These are phyloP conservation scores for Abrostola triplasia DNA, from an alignment of 2,888 invertebrate genomes.

Conservation along the genomic window DNA sequence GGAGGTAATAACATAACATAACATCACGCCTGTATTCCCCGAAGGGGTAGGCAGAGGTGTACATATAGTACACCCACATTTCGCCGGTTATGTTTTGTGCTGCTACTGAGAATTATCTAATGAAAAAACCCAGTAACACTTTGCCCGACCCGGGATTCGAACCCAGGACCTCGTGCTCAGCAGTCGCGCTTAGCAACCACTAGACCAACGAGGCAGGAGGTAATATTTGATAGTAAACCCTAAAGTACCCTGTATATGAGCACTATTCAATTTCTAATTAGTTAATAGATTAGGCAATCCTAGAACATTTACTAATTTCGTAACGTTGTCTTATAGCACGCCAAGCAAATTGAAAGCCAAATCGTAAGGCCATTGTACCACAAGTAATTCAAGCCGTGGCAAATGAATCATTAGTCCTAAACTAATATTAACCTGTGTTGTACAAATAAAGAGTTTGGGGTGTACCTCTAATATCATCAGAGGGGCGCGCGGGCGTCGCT, in stretches of 20 bases:
- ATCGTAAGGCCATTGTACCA: slow-evolving; percentile 60
- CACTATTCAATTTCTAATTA: slow-evolving; percentile 35
- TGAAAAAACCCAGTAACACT: too few species aligned
- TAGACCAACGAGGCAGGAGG: too few species aligned
- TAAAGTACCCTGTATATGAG: slow-evolving; percentile 25
- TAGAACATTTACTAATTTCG: slow-evolving; percentile 19
- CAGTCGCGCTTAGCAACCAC: too few species aligned
- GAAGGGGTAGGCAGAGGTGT: too few species aligned
- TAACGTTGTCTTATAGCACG: slow-evolving; percentile 36
- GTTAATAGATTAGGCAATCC: slow-evolving; percentile 31
- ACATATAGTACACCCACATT: too few species aligned
- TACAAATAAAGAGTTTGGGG: slow-evolving; percentile 73
- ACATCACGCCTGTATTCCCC: too few species aligned
- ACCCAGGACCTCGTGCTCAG: too few species aligned
- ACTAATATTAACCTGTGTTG: slow-evolving; percentile 79
- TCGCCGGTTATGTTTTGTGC: too few species aligned
- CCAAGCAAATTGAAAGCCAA: slow-evolving; percentile 54
- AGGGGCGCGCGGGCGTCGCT: slow-evolving; percentile 49
- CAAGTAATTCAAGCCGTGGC: slow-evolving; percentile 68
- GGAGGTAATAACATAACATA: too few species aligned
- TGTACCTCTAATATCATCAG: slow-evolving; percentile 70
- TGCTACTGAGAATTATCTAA: too few species aligned
- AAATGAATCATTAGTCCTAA: slow-evolving; percentile 84
- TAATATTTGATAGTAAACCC: slow-evolving; percentile 26
- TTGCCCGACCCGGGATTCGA: too few species aligned